Evolutionary conservation across 2,888 invertebrate genomes (phyloP).

Genomic region (Nebria brevicollis): DNA sequence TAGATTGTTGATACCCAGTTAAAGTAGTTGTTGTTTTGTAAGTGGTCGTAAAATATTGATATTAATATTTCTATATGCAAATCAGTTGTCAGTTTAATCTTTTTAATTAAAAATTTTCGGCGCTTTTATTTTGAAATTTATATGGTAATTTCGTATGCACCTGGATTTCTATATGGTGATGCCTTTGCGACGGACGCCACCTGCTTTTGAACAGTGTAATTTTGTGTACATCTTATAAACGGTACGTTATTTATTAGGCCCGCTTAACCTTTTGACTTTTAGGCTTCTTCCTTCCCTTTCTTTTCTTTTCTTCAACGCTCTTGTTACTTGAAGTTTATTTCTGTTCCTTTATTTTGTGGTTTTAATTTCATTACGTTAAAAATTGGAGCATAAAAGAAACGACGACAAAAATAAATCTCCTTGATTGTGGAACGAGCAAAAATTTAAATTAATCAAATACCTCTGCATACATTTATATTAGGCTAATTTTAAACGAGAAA

Average conservation of each 20-base stretch:
- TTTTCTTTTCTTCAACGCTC: conserved; percentile 4
- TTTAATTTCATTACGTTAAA: conserved; percentile 16
- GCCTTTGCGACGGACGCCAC: conserved; percentile 8
- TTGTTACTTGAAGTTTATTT: not conserved
- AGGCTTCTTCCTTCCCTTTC: conserved; percentile 25
- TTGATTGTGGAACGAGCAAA: not conserved
- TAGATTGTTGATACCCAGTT: conserved; percentile 5
- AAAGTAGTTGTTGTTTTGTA: conserved; percentile 24
- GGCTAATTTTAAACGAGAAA: too few species aligned
- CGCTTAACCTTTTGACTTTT: conserved; percentile 37
- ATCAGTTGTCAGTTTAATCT: conserved; percentile 37
- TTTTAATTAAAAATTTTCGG: conserved; percentile 38
- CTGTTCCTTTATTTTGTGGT: conserved; percentile 12
- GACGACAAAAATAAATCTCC: not conserved
- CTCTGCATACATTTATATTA: too few species aligned
- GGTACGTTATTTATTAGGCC: conserved; percentile 36
- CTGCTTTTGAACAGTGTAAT: conserved; percentile 33
- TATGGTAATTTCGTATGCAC: conserved; percentile 40
- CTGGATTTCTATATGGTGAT: conserved; percentile 2
- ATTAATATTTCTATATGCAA: conserved; percentile 44
- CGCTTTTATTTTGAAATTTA: conserved; percentile 41
- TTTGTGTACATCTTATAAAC: conserved; percentile 31
- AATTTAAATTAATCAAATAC: not conserved
- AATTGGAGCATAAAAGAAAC: not conserved
- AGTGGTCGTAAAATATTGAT: conserved; percentile 39